Percentiles rank a stretch among this genome's conserved stretches.
Conservation (phyloP, 2,888 invertebrate genomes). For the Habrosyne pyritoides region DNA sequence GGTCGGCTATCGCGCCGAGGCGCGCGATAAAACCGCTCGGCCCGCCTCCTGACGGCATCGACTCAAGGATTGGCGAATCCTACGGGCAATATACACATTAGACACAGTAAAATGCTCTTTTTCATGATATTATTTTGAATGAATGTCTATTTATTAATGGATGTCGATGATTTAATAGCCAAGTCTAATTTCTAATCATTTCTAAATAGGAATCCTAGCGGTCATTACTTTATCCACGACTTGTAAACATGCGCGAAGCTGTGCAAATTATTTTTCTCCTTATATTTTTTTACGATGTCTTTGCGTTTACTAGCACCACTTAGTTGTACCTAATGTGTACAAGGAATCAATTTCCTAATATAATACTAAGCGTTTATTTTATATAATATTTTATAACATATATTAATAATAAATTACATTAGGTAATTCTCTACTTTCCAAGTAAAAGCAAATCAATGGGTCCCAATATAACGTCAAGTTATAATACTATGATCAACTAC, state of each 20-base stretch:
- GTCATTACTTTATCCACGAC: conserved; percentile 6
- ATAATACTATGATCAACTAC: neutral
- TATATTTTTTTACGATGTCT: neutral
- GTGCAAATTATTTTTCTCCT: conserved; percentile 1
- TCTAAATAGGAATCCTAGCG: conserved; percentile 1
- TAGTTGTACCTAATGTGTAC: neutral
- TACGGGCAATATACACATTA: conserved; percentile 32
- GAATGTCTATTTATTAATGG: conserved; percentile 7
- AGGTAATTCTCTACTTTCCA: neutral
- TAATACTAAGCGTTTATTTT: neutral
- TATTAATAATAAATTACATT: neutral
- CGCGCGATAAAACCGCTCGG: conserved; percentile 53
- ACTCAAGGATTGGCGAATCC: conserved; percentile 77
- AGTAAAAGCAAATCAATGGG: neutral
- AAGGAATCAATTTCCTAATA: neutral
- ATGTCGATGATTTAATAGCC: conserved; percentile 6
- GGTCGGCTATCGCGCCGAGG: conserved; percentile 73
- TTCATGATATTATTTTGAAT: neutral
- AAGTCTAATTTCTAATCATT: neutral
- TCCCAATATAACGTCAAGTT: neutral
- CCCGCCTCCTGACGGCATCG: conserved; percentile 60
- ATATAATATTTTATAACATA: neutral
- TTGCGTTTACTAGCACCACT: neutral
- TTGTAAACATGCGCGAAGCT: conserved; percentile 7
- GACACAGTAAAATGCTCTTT: neutral